A percentile compares a stretch with the other conserved stretches of the same genome.
phyloP scores from a whole-genome alignment of 2,888 invertebrate genomes.

The Ormia ochracea region DNA sequence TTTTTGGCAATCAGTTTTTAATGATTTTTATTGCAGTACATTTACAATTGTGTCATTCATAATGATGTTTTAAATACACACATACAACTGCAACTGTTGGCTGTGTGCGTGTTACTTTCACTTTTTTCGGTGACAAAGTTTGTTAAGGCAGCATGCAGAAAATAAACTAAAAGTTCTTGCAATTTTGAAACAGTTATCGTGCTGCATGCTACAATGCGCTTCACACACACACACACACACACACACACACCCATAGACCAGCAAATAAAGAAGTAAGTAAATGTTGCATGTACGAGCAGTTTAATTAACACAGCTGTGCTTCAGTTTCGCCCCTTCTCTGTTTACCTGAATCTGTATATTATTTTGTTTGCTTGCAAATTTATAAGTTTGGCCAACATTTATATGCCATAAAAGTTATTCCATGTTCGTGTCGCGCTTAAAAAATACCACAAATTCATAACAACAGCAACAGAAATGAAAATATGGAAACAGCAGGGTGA shows the following conservation, averaged over 20 bases:
- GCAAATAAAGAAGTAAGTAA: neutral
- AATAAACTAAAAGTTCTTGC: neutral
- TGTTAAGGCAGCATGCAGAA: neutral
- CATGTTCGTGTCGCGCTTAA: too few species aligned
- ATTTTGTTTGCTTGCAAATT: neutral
- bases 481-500: too few species aligned
- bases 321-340: neutral
- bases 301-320: conserved; percentile 15
- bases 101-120: neutral
- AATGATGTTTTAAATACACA: neutral
- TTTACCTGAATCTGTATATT: neutral
- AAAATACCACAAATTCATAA: too few species aligned
- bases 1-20: neutral
- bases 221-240: neutral
- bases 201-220: neutral
- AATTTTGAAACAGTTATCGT: neutral
- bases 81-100: neutral
- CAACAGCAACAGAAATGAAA: too few species aligned
- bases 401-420: too few species aligned
- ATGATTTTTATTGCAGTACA: neutral
- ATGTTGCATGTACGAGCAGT: neutral
- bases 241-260: neutral
- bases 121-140: neutral
- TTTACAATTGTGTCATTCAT: neutral
- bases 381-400: too few species aligned